Conservation (phyloP, 2,888 invertebrate genomes). For the Argynnis bischoffii region DNA sequence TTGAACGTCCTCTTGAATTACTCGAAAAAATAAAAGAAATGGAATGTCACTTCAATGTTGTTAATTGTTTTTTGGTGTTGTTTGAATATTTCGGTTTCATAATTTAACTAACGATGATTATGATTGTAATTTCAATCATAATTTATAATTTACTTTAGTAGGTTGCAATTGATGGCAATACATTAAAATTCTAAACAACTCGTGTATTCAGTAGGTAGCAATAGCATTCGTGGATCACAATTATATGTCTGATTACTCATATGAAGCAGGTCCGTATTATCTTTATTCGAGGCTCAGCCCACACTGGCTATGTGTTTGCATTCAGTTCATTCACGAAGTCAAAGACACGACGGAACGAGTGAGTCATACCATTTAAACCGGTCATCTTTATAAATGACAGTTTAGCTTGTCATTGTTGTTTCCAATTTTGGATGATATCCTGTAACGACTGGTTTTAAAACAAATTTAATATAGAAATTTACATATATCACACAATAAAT, state of each 20-base stretch:
- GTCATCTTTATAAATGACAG: constrained; percentile 24
- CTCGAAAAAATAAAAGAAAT: no score
- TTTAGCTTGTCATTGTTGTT: constrained; percentile 5
- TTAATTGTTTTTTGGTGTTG: no score
- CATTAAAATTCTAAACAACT: constrained; percentile 5
- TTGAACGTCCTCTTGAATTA: no score
- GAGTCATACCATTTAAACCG: constrained; percentile 28
- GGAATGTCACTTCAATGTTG: no score
- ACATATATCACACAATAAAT: not conserved
- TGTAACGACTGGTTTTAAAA: not conserved
- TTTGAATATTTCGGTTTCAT: no score
- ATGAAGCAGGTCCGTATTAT: constrained; percentile 15
- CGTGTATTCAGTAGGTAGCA: not conserved
- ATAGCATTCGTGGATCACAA: not conserved
- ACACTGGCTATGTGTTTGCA: constrained; percentile 28
- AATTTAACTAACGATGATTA: no score
- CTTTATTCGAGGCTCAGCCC: constrained; percentile 26
- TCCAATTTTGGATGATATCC: constrained; percentile 3
- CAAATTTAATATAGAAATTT: no score
- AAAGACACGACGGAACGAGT: constrained; percentile 26
- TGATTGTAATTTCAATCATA: not conserved
- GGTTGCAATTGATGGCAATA: constrained; percentile 1
- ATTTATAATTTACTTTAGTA: not conserved
- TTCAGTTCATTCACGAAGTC: constrained; percentile 29
- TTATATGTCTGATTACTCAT: constrained; percentile 17